Conservation (phyloP, 2,888 invertebrate species). For the Nasonia oneida region DNA sequence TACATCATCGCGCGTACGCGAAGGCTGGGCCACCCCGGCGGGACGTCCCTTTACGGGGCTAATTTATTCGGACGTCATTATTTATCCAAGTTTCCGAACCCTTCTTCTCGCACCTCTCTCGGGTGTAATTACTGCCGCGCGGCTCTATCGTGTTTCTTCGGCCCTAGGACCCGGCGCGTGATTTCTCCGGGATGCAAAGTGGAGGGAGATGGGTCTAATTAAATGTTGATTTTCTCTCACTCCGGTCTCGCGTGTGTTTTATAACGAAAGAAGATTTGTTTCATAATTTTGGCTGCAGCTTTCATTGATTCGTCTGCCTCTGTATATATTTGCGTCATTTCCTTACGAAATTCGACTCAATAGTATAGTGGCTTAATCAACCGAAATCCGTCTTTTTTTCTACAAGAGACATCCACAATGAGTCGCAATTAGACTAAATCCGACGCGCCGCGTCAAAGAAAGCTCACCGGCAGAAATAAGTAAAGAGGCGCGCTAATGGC, state of each 20-base stretch:
- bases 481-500: neutral
- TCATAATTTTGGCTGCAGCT: neutral
- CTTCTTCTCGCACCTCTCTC: constrained; percentile 3
- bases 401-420: neutral
- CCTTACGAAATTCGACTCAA: neutral
- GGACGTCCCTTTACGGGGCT: constrained; percentile 26
- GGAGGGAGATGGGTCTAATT: neutral
- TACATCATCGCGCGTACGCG: constrained; percentile 30
- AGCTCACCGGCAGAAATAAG: neutral
- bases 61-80: constrained; percentile 58
- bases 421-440: neutral
- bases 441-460: neutral
- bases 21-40: constrained; percentile 51
- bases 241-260: neutral
- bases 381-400: neutral
- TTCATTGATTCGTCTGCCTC: neutral
- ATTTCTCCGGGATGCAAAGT: neutral
- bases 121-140: neutral
- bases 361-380: no score
- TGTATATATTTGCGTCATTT: neutral
- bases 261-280: constrained; percentile 9
- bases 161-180: neutral
- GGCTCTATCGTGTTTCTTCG: neutral
- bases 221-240: neutral
- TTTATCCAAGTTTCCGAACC: constrained; percentile 48